Base-by-base conservation (phyloP, 1,140 invertebrate genomes). In the Drosophila rhopaloa region DNA sequence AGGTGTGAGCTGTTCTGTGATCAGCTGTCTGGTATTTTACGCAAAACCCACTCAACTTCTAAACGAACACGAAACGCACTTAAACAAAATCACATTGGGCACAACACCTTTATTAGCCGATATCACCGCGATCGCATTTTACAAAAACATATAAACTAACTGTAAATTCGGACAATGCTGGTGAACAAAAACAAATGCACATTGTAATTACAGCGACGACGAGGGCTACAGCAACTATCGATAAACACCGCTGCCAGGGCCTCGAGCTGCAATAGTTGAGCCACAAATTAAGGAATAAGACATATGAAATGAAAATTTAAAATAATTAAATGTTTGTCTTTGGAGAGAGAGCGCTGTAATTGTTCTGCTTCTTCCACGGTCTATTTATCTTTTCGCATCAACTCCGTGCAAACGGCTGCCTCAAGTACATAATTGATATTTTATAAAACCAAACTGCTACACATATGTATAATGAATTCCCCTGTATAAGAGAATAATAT, bases 181-280 rank as follows among this genome's bases (percentile, higher is more conserved):
- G 51, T 65, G 63, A 63, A 88, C 84, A 79, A 83, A 76, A 86
- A 88, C 83, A 86, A 86, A 88, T 85, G 81, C 81, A 82, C 71
- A 88, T 76, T 76, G 81, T 66, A 86, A 60, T 68, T 81, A 81
- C 51, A 59, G 41, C 16, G 54, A 59, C 32, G 29, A 48, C 65
- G 56, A 88, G 83, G 83, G 83, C 14, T 79, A 59, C 67, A 37
- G 8, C 4, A 70, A 32, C 51, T 62, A 70, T 50, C 59, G 57
- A 43, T 60, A 1, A 14, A 4, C 35, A 10, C 32, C 57, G 35
- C 24, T 53, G 9, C 9, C 27, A 74, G 71, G 58, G 43, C 24
- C 1, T 14, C 44, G 35, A 11, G 14, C 9, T 6, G 5, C 10
- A 11, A 47, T 24, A 47, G 10, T n/a, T 7, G 41, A 8, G 7